Conservation (phyloP, 2,888 invertebrate genomes). For the Euspilapteryx auroguttella region DNA sequence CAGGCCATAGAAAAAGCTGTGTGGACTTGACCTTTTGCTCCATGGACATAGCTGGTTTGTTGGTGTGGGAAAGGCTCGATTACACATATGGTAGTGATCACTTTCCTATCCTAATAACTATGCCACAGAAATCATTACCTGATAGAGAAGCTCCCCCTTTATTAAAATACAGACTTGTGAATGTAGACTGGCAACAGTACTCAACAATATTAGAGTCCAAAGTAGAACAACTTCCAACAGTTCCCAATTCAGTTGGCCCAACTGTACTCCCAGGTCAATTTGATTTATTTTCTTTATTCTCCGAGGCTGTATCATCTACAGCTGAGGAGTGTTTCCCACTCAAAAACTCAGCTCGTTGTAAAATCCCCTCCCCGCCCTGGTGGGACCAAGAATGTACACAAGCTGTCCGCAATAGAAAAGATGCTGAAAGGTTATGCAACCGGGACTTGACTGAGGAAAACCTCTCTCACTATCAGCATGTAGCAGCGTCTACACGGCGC, state of each 20-base stretch:
- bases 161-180: not conserved
- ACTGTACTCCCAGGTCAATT: too few relatives aligned
- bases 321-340: not conserved
- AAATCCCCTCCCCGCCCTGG: slow-evolving; percentile 3
- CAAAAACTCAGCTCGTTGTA: slow-evolving; percentile 1
- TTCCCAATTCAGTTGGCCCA: too few relatives aligned
- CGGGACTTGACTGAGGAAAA: not conserved
- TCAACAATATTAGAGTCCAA: not conserved
- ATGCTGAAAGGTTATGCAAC: not conserved
- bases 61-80: not conserved
- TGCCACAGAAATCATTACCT: not conserved
- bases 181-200: not conserved
- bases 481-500: too few relatives aligned
- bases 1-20: not conserved
- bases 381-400: too few relatives aligned
- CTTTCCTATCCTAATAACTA: not conserved
- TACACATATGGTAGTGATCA: slow-evolving; percentile 1
- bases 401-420: not conserved
- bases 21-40: slow-evolving; percentile 2
- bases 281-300: too few relatives aligned
- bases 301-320: too few relatives aligned
- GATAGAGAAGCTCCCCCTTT: not conserved
- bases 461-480: not conserved
- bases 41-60: not conserved
- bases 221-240: not conserved